Evolutionary conservation across 2,113 vertebrate species (phyloP).

Genomic region (Calidris pugnax): DNA sequence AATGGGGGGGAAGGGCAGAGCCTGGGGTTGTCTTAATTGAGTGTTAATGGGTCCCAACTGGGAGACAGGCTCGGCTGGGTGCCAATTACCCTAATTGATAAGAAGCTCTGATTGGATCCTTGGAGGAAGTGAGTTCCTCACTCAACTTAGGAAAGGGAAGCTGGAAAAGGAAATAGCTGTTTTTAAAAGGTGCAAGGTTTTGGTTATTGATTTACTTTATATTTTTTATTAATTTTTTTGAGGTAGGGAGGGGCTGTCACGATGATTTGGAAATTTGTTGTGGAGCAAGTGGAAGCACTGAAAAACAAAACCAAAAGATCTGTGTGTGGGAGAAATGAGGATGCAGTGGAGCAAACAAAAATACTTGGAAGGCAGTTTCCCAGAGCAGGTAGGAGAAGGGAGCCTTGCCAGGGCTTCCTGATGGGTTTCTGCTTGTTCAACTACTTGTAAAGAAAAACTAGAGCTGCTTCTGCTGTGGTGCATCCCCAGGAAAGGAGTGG

Average conservation of each 20-base stretch:
- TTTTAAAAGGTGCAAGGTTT: not conserved
- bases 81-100: conserved; percentile 37
- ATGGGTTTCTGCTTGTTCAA: not conserved
- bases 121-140: not conserved
- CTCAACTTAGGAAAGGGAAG: not conserved
- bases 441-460: not conserved
- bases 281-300: not conserved
- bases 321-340: not conserved
- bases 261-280: not conserved
- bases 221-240: too few relatives aligned
- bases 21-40: conserved; percentile 13
- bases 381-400: not conserved
- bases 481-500: rapidly evolving
- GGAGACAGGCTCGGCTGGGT: conserved; percentile 57
- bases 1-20: not conserved
- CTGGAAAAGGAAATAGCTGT: not conserved
- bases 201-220: not conserved
- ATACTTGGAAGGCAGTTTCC: not conserved
- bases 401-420: not conserved
- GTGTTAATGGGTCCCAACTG: conserved; percentile 51
- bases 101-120: not conserved
- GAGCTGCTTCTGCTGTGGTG: not conserved
- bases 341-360: not conserved
- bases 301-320: not conserved
- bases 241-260: not conserved